Percentiles rank a stretch among this genome's conserved stretches.
Conservation (phyloP, 2,797 vertebrate genomes). For the Cebuella pygmaea region DNA sequence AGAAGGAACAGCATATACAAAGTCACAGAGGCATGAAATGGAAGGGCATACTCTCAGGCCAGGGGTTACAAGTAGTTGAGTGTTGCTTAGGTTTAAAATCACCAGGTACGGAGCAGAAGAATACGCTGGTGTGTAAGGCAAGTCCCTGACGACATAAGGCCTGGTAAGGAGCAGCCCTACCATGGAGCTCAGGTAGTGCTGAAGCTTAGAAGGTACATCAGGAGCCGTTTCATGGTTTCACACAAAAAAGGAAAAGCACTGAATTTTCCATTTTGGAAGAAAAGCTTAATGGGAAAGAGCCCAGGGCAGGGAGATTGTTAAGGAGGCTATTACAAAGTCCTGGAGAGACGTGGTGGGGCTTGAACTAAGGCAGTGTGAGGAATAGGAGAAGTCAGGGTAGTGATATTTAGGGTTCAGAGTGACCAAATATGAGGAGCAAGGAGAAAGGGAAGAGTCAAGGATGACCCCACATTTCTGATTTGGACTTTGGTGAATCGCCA, state of each 20-base stretch:
- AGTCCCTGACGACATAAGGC: neutral
- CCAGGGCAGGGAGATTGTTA: neutral
- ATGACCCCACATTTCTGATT: neutral
- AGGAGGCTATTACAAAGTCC: neutral
- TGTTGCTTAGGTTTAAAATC: neutral
- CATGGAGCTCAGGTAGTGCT: neutral
- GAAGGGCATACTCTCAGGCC: no score
- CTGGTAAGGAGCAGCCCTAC: neutral
- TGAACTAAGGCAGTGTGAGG: neutral
- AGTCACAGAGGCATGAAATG: neutral
- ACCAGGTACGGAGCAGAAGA: neutral
- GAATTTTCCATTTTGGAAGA: conserved; percentile 14
- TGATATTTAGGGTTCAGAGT: neutral
- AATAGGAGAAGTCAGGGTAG: neutral
- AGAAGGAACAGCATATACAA: neutral
- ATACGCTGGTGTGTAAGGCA: neutral
- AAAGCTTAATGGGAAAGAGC: neutral
- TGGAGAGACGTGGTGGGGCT: no score
- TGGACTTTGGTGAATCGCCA: neutral
- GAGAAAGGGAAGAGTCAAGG: neutral
- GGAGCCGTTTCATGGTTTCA: neutral
- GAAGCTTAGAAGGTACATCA: neutral
- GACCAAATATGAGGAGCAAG: neutral
- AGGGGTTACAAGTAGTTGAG: no score
- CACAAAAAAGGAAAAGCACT: neutral